Percentiles rank a stretch among this genome's conserved stretches.
Conservation (phyloP, 2,113 vertebrate species). For the Tylochromis polylepis region DNA sequence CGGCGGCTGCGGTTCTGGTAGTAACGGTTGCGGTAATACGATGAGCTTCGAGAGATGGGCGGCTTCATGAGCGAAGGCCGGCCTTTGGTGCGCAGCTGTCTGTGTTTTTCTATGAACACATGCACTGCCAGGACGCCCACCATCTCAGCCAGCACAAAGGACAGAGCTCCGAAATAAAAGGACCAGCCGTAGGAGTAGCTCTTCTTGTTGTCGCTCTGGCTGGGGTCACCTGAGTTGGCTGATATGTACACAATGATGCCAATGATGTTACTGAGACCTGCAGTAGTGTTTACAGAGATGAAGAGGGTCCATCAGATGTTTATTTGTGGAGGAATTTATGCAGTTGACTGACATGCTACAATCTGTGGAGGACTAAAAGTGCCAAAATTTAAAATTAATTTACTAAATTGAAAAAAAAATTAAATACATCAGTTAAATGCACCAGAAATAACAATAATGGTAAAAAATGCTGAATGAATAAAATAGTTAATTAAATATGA, state of each 20-base stretch:
- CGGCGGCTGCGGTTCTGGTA: constrained; percentile 52
- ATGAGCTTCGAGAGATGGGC: constrained; percentile 46
- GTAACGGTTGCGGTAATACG: constrained; percentile 58
- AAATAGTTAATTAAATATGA: not conserved
- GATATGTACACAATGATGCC: constrained; percentile 99
- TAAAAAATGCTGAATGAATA: not conserved
- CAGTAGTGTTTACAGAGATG: constrained; percentile 12
- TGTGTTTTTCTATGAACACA: constrained; percentile 95
- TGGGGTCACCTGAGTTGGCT: constrained; percentile 90
- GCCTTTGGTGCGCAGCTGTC: constrained; percentile 80
- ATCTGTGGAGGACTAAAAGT: fast-evolving
- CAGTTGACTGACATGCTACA: not conserved
- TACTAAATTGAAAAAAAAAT: not conserved
- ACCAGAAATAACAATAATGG: not conserved
- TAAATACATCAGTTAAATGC: not conserved
- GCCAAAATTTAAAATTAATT: not conserved
- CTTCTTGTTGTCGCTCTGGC: constrained; percentile 96
- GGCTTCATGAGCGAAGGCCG: constrained; percentile 49
- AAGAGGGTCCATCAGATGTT: not conserved
- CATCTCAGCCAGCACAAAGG: constrained; percentile 95
- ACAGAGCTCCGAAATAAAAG: constrained; percentile 96
- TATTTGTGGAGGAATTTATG: not conserved
- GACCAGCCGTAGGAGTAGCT: constrained; percentile 99
- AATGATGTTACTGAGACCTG: constrained; percentile 97
- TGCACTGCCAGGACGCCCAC: constrained; percentile 94